phyloP scores from a whole-genome alignment of 1,140 invertebrate species.

The Diorhabda sublineata region DNA sequence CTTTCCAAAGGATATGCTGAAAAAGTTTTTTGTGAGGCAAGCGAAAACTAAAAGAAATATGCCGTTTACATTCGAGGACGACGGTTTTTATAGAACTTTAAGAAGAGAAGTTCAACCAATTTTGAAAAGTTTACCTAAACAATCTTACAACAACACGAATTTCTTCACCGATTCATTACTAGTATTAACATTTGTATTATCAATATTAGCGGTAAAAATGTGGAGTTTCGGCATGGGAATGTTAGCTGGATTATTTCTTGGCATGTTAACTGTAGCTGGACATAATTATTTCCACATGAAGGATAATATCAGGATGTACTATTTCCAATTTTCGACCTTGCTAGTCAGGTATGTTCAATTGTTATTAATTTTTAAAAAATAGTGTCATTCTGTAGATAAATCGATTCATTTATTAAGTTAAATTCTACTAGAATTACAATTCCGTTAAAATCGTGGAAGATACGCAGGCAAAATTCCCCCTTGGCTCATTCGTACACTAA shows the following conservation, averaged over 20 bases:
- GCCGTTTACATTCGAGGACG: conserved; percentile 59
- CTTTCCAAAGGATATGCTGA: conserved; percentile 52
- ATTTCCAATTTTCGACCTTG: conserved; percentile 66
- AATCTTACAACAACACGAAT: conserved; percentile 48
- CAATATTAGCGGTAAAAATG: conserved; percentile 51
- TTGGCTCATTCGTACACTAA: no score
- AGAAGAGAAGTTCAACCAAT: conserved; percentile 52
- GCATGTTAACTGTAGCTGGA: conserved; percentile 55
- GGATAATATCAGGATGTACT: conserved; percentile 79
- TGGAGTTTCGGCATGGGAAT: conserved; percentile 47
- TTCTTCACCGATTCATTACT: conserved; percentile 54
- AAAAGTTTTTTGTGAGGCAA: conserved; percentile 57
- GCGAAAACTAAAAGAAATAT: conserved; percentile 54
- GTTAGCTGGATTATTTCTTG: conserved; percentile 55
- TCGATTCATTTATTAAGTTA: no score
- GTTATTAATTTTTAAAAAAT: not conserved
- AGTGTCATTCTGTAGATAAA: no score
- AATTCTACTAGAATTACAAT: no score
- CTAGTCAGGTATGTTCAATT: conserved; percentile 52
- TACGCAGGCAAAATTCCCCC: no score
- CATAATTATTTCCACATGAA: conserved; percentile 82
- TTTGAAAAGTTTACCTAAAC: conserved; percentile 32
- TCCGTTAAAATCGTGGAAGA: no score
- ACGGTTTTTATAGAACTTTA: conserved; percentile 65
- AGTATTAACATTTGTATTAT: conserved; percentile 49